Conservation (phyloP, 2,888 invertebrate genomes). For the Fragum whitleyi region DNA sequence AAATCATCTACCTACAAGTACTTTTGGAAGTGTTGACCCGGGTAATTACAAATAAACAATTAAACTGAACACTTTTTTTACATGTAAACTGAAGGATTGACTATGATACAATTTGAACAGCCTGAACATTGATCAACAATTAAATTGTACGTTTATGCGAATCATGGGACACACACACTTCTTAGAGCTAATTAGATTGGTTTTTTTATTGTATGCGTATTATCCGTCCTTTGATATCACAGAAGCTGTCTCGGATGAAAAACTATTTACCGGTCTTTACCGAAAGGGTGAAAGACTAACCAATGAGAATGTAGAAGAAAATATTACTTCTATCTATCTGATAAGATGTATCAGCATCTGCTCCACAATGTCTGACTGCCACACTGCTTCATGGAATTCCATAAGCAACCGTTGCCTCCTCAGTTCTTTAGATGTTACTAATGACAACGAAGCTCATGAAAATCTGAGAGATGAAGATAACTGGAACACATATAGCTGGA, state of each 20-base stretch:
- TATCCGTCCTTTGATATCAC: no score
- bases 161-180: no score
- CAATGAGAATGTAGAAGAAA: neutral
- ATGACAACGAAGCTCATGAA: neutral
- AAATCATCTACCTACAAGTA: no score
- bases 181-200: no score
- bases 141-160: no score
- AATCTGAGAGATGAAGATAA: neutral
- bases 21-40: no score
- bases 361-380: neutral
- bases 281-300: neutral
- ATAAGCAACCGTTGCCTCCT: neutral
- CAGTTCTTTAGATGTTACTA: neutral
- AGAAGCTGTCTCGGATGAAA: neutral
- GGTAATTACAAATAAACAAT: no score
- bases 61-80: no score
- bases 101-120: no score
- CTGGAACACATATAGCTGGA: neutral
- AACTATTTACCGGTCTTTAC: neutral
- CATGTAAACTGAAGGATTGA: no score
- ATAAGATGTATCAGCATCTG: neutral
- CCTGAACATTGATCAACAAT: no score
- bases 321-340: neutral
- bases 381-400: neutral
- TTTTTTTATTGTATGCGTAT: no score